Base-by-base conservation (phyloP, 2,888 invertebrate genomes). In the Nipponacmea schrenckii region DNA sequence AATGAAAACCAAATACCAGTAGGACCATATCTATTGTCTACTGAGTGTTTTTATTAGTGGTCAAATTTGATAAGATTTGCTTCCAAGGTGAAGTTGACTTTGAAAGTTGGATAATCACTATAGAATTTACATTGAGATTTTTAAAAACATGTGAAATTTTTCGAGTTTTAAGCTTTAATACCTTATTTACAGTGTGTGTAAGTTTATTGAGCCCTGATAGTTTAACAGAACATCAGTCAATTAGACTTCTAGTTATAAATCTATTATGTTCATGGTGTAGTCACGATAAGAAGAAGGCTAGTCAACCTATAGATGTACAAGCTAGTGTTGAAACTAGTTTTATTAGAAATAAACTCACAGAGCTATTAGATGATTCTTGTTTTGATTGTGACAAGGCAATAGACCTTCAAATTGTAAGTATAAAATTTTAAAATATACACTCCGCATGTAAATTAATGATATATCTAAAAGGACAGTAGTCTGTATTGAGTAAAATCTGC, bases 321-420 rank as follows among this genome's bases (percentile, higher is more conserved):
- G 71, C 77, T 31, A 74, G 77, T 39, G 74, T 79, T 39, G 79
- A 83, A 39, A 74, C 69, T 7, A 74, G 69, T 46, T 67, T 73
- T 50, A 68, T 83, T 44, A 81, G 78, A 70, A 67, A 73, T 8
- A 81, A 79, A 71, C 72, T 85, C 7, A 69, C 80, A 20, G 79
- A 77, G n/a, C 67, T 82, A 12, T 68, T 85, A 3, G 78, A 77
- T 15, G 81, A 79, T 14, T 76, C 75, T 10, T 64, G 67, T 2
- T 84, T 85, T 81, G 83, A 85, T 73, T 68, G 77, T 14, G 73
- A 31, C 31, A 79, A 74, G 45, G 66, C 80, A 26, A 77, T 80
- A 66, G 83, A 85, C 74, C 56, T 86, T 20, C 85, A 84, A 46
- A 74, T 83, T 80, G 86, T 85, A 73, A 74, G 78, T 67, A n/a